phyloP scores from a whole-genome alignment of 2,113 vertebrate genomes.

The Diglossa brunneiventris region DNA sequence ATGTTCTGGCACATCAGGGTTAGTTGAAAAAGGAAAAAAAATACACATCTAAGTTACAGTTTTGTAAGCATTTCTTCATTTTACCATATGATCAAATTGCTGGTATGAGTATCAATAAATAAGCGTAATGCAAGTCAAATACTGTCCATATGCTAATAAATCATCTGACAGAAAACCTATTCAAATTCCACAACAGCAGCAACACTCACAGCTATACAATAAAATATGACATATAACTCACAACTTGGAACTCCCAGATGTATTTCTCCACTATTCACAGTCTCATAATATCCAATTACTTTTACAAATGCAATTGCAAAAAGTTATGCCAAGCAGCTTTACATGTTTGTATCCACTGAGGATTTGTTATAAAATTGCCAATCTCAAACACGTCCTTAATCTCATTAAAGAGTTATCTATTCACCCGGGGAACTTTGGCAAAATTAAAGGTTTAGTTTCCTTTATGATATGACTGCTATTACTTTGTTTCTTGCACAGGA shows the following conservation, averaged over 20 bases:
- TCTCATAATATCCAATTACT: conserved; percentile 56
- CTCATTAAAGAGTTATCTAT: conserved; percentile 53
- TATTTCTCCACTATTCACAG: conserved; percentile 29
- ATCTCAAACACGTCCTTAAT: conserved; percentile 45
- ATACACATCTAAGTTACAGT: not conserved
- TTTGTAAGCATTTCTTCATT: not conserved
- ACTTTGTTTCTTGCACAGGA: not conserved
- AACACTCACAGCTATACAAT: not conserved
- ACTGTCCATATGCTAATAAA: conserved; percentile 18
- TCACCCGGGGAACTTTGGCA: not conserved
- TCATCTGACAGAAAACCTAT: conserved; percentile 22
- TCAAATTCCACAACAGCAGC: conserved; percentile 12
- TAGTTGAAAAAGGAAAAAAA: not conserved
- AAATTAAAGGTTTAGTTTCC: conserved; percentile 46
- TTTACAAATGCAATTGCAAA: conserved; percentile 54
- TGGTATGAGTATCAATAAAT: conserved; percentile 10
- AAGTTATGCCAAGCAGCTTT: conserved; percentile 41
- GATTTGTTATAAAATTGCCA: conserved; percentile 55
- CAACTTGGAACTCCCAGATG: conserved; percentile 30
- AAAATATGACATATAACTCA: conserved; percentile 50
- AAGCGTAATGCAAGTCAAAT: conserved; percentile 11
- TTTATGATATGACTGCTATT: conserved; percentile 15
- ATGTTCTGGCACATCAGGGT: not conserved
- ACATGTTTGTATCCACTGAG: conserved; percentile 36
- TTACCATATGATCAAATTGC: not conserved